Evolutionary conservation across 23 tunicate genomes (phyloP).

Genomic region (Ascidia mentula): DNA sequence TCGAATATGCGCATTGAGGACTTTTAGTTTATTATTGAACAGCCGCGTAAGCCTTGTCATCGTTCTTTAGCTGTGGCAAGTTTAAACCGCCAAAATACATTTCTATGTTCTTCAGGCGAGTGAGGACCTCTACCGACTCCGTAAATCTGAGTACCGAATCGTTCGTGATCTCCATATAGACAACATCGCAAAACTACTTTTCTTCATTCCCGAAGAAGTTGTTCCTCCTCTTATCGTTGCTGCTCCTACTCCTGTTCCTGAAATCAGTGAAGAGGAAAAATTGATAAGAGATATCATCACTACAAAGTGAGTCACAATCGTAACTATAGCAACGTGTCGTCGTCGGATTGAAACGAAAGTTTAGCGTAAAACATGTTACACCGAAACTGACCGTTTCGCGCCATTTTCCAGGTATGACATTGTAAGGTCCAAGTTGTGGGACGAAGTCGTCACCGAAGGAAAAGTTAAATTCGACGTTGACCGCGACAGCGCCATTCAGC

Average conservation of each 20-base stretch:
- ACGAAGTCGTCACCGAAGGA: constrained; percentile 1
- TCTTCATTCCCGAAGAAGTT: constrained; percentile 17
- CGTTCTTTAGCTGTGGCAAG: too few relatives aligned
- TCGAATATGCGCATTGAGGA: too few relatives aligned
- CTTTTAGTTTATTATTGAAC: too few relatives aligned
- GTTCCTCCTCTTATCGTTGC: too few relatives aligned
- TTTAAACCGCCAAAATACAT: too few relatives aligned
- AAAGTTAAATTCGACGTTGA: constrained; percentile 11
- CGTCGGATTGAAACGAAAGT: too few relatives aligned
- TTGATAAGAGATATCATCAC: constrained; percentile 27
- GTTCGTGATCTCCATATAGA: constrained; percentile 62
- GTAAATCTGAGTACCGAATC: constrained; percentile 56
- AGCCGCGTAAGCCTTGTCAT: too few relatives aligned
- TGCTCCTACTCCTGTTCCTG: background rate
- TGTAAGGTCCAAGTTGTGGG: constrained; percentile 44
- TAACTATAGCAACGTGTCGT: too few relatives aligned
- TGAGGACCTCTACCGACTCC: constrained; percentile 48
- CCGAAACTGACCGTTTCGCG: too few relatives aligned
- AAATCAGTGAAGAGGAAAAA: constrained; percentile 46
- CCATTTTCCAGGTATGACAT: constrained; percentile 58
- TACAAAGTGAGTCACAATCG: constrained; percentile 47
- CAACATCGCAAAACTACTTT: constrained; percentile 48
- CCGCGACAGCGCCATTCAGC: constrained; percentile 23
- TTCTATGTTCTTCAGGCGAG: constrained; percentile 33
- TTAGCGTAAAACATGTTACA: too few relatives aligned